Base-by-base conservation (phyloP, 2,113 vertebrate species). In the Plecturocebus donacophilus region DNA sequence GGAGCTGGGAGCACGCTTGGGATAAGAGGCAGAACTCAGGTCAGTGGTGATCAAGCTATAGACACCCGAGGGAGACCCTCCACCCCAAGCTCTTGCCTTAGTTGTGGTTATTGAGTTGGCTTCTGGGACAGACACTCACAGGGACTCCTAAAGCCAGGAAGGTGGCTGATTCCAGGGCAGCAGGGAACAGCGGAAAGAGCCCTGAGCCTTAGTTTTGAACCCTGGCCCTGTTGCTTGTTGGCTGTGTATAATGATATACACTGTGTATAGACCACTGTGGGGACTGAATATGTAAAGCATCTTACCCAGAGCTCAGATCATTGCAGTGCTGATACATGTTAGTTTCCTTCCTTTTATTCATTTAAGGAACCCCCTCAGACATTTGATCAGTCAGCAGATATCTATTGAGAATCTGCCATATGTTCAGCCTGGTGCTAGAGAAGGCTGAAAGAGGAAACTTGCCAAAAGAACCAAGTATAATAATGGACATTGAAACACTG, bases 391-490 rank as follows among this genome's bases (percentile, higher is more conserved):
- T 12, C 61, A 90, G 40, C 9, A 47, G 64, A 25, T 77, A 84
- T 30, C 93, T 76, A 88, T 2, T 35, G 35, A 76, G 38, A 81
- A 73, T 35, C 27, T 68, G 38, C 21, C 56, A 32, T n/a, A 45
- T 30, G 35, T 77, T 77, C 21, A 42, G 16, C 16, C 5, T 17
- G n/a, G 52, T 38, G 12, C 47, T 70, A 70, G 66, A 73, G 32
- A 87, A 27, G 40, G 30, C 81, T 88, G 32, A 88, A 52, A 66
- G 49, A 71, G 54, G 83, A 94, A 95, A 79, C 27, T 47, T 87
- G 21, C 25, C n/a, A 12, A 19, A 42, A 87, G 40, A 75, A 56
- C 19, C 25, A 35, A 40, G 61, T 38, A 71, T 61, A 92, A 93
- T 75, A 75, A n/a, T 54, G 56, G 25, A 61, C 35, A 14, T 66